Evolutionary conservation across 2,888 invertebrate species (phyloP), one percentile per base, ranked within the genome.

Genomic region (Harpagoxenus sublaevis): DNA sequence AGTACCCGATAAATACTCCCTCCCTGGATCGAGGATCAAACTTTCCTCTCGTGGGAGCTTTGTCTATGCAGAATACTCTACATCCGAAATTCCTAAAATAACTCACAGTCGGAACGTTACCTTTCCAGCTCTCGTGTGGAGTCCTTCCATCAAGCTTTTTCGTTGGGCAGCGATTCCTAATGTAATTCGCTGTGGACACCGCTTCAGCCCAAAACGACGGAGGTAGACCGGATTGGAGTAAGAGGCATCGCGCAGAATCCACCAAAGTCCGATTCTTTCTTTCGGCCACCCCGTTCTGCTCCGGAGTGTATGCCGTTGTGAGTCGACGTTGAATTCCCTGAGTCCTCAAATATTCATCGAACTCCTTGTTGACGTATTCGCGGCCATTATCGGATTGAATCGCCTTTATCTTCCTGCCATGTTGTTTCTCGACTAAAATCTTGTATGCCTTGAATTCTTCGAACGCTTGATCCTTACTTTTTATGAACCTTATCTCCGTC

Each of bases 251-350:
- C 2, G 92, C 89, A 57, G 84, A 84, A 10, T 92, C 91, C 15
- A 91, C 85, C 0, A 93, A 66, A 3, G 92, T 93, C 0, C 91
- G 79, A 48, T 93, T 93, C 23, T 88, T 87, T 4, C 92, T 71
- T 74, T 94, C 93, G 5, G 93, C 91, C 0, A 88, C 70, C 0
- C 92, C 93, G 85, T 93, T 94, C 31, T 92, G 75, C 8, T 45
- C 45, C 45, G 45, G 45, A 0, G 2, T 45, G 3, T 45, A 45
- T 2, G 45, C 45, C 12, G 45, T 45, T 12, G 45, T 12, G 12
- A 45, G 45, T 12, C 45, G 45, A 12, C 48, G 48, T 48, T 48
- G 48, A 48, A 48, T 48, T 3, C 48, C 48, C 4, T 48, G 15
- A 0, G 15, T 15, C 15, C 15, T 48, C 4, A 48, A 4, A 0